phyloP scores from a whole-genome alignment of 2,888 invertebrate genomes.

The Brachycybe producta region DNA sequence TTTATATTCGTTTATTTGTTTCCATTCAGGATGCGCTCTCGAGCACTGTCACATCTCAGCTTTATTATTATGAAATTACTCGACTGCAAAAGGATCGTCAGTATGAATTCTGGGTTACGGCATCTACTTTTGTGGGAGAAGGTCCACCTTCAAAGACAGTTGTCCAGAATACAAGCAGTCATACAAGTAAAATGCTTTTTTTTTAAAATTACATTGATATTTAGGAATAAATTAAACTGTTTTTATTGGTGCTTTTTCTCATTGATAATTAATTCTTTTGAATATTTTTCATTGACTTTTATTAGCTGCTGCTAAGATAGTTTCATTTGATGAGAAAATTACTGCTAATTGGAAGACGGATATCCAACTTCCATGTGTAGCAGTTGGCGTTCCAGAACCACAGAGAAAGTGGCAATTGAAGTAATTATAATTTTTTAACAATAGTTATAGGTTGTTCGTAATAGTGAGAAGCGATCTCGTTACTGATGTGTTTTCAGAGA shows the following conservation, averaged over 20 bases:
- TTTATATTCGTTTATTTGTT: not conserved
- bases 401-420: slow-evolving; percentile 59
- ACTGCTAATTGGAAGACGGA: slow-evolving; percentile 58
- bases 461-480: not conserved
- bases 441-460: not conserved
- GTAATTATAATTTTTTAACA: not conserved
- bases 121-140: slow-evolving; percentile 15
- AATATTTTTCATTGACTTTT: not conserved
- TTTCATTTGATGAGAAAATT: slow-evolving; percentile 36
- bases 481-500: slow-evolving; percentile 10
- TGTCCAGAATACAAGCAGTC: not conserved
- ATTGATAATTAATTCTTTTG: no score
- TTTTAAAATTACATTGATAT: no score
- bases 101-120: slow-evolving; percentile 16
- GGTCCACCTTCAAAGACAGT: slow-evolving; percentile 6
- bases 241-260: no score
- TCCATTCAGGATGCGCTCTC: slow-evolving; percentile 1
- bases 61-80: slow-evolving; percentile 1
- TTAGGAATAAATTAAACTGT: no score
- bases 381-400: slow-evolving; percentile 84
- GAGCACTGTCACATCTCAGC: not conserved
- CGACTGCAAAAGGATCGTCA: slow-evolving; percentile 1
- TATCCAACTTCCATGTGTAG: slow-evolving; percentile 76
- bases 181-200: slow-evolving; percentile 1
- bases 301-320: not conserved